Percentiles rank a stretch among this genome's conserved stretches.
Conservation (phyloP, 53 echinoderm and acorn worm species). For the Glandiceps talaboti region DNA sequence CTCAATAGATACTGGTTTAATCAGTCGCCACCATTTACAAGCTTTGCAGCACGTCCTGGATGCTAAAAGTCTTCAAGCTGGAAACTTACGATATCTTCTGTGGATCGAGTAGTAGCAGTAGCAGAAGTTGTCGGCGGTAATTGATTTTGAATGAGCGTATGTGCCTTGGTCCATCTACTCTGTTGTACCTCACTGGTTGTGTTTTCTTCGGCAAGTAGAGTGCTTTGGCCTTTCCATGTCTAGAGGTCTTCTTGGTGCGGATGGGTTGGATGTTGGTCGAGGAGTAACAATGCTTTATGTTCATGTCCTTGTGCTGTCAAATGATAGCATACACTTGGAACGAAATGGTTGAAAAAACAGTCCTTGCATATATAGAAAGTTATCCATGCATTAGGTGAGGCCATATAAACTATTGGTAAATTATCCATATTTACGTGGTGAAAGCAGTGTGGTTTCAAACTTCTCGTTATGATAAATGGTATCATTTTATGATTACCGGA, state of each 20-base stretch:
- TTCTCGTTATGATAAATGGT: slow-evolving; percentile 12
- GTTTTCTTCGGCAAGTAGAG: not conserved
- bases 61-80: slow-evolving; percentile 2
- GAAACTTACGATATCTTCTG: slow-evolving; percentile 3
- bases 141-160: slow-evolving; percentile 13
- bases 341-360: slow-evolving; percentile 23
- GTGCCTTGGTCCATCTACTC: slow-evolving; percentile 20
- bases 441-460: slow-evolving; percentile 15
- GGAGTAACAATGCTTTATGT: slow-evolving; percentile 15
- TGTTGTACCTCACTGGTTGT: slow-evolving; percentile 12
- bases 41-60: too few relatives aligned
- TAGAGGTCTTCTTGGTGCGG: slow-evolving; percentile 6
- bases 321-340: slow-evolving; percentile 7
- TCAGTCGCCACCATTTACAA: too few relatives aligned
- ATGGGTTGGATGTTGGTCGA: slow-evolving; percentile 22
- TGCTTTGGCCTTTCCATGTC: not conserved
- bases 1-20: too few relatives aligned
- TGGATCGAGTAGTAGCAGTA: not conserved
- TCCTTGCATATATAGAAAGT: slow-evolving; percentile 8
- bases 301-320: slow-evolving; percentile 6
- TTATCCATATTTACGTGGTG: slow-evolving; percentile 17
- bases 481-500: slow-evolving; percentile 8
- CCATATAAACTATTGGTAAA: slow-evolving; percentile 13
- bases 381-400: slow-evolving; percentile 24
- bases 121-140: not conserved